Percentiles rank a stretch among this genome's conserved stretches.
Evolutionary conservation across 2,113 vertebrate species (phyloP).

Genomic region (Progne subis): DNA sequence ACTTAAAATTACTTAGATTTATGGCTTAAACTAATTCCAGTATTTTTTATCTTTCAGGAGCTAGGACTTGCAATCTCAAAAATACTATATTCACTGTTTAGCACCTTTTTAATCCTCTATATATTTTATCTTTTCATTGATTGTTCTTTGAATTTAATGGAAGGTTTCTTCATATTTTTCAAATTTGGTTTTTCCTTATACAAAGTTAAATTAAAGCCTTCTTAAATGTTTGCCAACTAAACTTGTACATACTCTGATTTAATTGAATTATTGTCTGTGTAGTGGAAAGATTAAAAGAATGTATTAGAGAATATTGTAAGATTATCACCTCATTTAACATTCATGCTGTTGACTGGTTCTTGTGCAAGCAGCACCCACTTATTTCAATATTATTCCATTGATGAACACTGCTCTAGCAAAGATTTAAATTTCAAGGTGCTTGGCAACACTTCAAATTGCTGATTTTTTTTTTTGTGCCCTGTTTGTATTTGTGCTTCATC

Average conservation of each 20-base stretch:
- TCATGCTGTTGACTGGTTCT: not conserved
- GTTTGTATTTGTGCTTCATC: not conserved
- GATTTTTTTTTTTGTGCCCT: not conserved
- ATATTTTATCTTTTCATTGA: not conserved
- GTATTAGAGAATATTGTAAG: not conserved
- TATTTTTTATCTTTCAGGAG: not conserved
- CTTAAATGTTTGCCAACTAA: not conserved
- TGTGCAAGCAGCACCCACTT: not conserved
- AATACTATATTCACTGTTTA: not conserved
- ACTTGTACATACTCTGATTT: not conserved
- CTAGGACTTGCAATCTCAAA: not conserved
- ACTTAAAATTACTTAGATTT: not conserved
- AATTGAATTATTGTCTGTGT: not conserved
- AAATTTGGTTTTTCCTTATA: not conserved
- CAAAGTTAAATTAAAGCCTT: not conserved
- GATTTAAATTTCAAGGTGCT: conserved; percentile 12
- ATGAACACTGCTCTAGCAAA: not conserved
- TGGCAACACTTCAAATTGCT: not conserved
- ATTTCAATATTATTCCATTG: not conserved
- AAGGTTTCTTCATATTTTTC: not conserved
- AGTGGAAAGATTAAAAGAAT: not conserved
- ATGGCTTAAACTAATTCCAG: not conserved
- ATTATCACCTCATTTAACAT: not conserved
- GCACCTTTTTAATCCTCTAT: not conserved
- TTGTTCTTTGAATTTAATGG: not conserved